Evolutionary conservation across 2,797 vertebrate genomes (phyloP), one percentile per base, ranked within the genome.

Genomic region (Luscinia luscinia): DNA sequence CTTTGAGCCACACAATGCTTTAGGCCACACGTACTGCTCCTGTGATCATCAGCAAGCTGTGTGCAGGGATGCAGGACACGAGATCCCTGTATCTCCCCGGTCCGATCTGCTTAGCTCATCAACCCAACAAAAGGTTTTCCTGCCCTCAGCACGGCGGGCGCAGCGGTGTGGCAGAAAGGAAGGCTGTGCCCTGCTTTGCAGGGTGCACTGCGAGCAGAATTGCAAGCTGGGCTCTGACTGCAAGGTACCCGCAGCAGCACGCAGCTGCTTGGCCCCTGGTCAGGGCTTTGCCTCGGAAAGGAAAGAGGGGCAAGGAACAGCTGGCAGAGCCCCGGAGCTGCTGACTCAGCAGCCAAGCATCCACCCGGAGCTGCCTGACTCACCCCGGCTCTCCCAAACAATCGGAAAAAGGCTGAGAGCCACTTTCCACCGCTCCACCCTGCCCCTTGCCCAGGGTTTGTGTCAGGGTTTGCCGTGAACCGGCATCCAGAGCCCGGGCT

Each of bases 111-210:
- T 93, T 93, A 95, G 76, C 69, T 95, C 90, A 95, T 61, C 70
- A 51, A 8, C 40, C 23, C 4, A 73, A 87, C 77, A 92, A 91
- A 96, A 94, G 64, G 61, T 68, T 67, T 95, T 76, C 55, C 87
- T 94, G 90, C 74, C 84, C 84, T 97, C 97, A 95, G 96, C 97
- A 96, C 18, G 2, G 72, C 84, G n/a, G 89, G 92, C 13, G 46
- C 58, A 38, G 67, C n/a, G 3, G 21, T 15, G 77, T 81, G 91
- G 90, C 93, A 95, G 89, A 93, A 93, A 96, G 77, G 66, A 82
- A 83, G 62, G 64, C 78, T 84, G 51, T 41, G 59, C 87, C 80
- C 89, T 74, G 62, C 81, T 91, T 57, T 83, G 63, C 88, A 63
- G 62, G 30, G n/a, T 64, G 58, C 55, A 40, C 18, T 17, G 43